A percentile compares a stretch with the other conserved stretches of the same genome.
Conservation (phyloP, 2,888 invertebrate species). For the Frankliniella intonsa region DNA sequence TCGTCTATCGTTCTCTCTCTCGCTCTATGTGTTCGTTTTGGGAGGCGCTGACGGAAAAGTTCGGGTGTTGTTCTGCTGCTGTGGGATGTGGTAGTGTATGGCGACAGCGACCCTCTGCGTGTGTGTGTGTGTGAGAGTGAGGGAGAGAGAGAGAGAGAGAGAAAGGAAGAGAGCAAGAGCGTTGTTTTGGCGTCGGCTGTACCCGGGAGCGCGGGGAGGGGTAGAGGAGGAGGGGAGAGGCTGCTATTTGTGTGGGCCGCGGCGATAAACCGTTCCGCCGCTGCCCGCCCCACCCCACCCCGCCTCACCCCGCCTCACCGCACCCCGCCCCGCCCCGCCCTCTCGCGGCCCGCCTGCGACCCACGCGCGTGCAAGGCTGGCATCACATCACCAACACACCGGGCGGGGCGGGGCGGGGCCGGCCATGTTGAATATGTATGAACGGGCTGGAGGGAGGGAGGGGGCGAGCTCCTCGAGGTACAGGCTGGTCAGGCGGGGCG, state of each 20-base stretch:
- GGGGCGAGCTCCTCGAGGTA: not conserved
- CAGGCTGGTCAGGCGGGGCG: not conserved
- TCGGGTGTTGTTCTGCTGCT: not conserved
- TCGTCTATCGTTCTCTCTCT: too few species aligned
- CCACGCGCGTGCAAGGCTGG: too few species aligned
- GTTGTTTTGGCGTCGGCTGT: not conserved
- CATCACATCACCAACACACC: too few species aligned
- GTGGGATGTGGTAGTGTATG: not conserved
- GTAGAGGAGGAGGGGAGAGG: not conserved
- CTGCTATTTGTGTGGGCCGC: constrained; percentile 14
- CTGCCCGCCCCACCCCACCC: not conserved
- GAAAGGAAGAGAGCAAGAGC: not conserved
- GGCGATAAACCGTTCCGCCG: not conserved
- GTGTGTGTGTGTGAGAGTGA: not conserved
- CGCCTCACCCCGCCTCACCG: not conserved
- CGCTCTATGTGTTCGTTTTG: too few species aligned
- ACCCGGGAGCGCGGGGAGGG: not conserved
- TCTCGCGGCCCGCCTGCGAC: too few species aligned
- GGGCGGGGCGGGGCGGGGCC: not conserved
- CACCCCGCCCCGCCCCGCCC: too few species aligned
- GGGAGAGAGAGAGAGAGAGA: not conserved
- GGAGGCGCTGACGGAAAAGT: too few species aligned
- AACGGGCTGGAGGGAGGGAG: not conserved
- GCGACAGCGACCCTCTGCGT: not conserved
- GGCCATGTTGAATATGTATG: constrained; percentile 20